Evolutionary conservation across 2,797 vertebrate genomes (phyloP), one percentile per base, ranked within the genome.

Genomic region (Mormyrops boulengeri): DNA sequence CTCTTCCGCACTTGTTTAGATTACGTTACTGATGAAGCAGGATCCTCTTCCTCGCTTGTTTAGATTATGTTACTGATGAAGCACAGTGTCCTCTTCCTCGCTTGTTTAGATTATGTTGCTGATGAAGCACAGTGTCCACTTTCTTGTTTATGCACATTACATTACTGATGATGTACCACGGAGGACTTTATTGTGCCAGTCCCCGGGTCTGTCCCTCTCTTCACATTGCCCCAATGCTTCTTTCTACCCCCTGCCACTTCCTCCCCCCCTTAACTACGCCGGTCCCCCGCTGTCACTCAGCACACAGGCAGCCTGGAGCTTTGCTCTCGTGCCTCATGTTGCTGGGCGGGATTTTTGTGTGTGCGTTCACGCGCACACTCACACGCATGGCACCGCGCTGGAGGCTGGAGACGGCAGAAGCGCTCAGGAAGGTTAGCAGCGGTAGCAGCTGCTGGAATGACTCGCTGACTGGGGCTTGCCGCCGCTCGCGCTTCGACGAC

Each of bases 381-480:
- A 55, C 26, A 22, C 26, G 55, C 57, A 55, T 85, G 38, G 88
- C 55, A 49, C 55, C 11, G 88, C 26, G 55, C 80, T 17, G 80
- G 55, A 88, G 62, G 52, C 41, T 50, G 47, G 88, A 47, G 73
- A 44, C 73, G 19, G 41, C 34, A 85, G 88, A 52, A 26, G 2
- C 50, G 84, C 49, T 52, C 44, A 17, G 87, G 53, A 85, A 88
- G 55, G 88, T 53, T 88, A 30, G 62, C 60, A 41, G 73, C 41
- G 19, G 73, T 3, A n/a, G 60, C 57, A 50, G 88, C 87, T 62
- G 80, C 53, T 34, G 80, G 55, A 73, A 44, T 52, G 53, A 22
- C 80, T 88, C 34, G 22, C 38, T 88, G 57, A 86, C 66, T 14
- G 90, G 85, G 60, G 55, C 82, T 85, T 4, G 50, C 57, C 7